A percentile compares a stretch with the other conserved stretches of the same genome.
phyloP scores from a whole-genome alignment of 1,140 invertebrate species.

The Orussus abietinus region DNA sequence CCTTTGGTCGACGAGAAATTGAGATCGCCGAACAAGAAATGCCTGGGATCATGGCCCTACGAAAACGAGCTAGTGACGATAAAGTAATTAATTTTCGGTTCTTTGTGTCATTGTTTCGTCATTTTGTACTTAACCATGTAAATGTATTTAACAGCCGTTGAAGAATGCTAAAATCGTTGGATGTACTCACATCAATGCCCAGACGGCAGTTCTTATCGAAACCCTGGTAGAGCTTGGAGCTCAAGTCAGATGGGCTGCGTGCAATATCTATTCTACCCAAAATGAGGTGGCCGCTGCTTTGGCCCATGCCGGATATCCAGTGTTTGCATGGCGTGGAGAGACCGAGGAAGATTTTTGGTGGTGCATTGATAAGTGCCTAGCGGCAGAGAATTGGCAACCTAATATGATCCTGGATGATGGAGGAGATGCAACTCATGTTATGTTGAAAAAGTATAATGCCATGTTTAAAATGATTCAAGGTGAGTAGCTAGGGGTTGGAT shows the following conservation, averaged over 20 bases:
- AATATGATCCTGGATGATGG: constrained; percentile 99
- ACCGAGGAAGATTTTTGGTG: constrained; percentile 99
- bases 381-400: constrained; percentile 92
- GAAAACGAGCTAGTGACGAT: constrained; percentile 86
- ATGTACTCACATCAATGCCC: constrained; percentile 97
- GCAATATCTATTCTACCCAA: constrained; percentile 98
- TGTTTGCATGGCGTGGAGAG: constrained; percentile 95
- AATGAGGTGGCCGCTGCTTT: constrained; percentile 97
- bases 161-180: constrained; percentile 95
- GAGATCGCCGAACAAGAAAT: constrained; percentile 99
- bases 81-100: constrained; percentile 54
- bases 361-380: constrained; percentile 94
- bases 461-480: constrained; percentile 96
- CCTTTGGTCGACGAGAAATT: constrained; percentile 92
- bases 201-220: constrained; percentile 95
- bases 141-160: constrained; percentile 58
- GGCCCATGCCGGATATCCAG: constrained; percentile 82
- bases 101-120: constrained; percentile 2
- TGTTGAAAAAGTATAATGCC: constrained; percentile 94
- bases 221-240: constrained; percentile 87
- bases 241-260: constrained; percentile 90
- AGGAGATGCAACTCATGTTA: constrained; percentile 93
- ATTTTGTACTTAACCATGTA: neutral
- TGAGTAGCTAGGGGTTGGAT: too few species aligned
- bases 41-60: constrained; percentile 93